Evolutionary conservation across 2,113 vertebrate species (phyloP).

Genomic region (Aviceda subcristata): DNA sequence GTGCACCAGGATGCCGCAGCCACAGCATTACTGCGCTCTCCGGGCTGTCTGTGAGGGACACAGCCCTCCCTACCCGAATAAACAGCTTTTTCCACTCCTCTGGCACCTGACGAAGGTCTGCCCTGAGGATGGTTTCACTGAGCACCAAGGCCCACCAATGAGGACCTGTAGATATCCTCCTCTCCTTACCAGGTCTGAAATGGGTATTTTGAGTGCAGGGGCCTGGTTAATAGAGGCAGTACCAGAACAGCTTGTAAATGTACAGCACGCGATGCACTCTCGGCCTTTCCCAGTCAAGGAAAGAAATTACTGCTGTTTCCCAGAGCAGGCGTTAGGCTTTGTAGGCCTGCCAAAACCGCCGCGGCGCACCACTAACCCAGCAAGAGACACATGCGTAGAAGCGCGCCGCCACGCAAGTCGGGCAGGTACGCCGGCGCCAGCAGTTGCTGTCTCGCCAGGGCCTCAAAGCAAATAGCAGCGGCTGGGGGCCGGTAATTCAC

Average conservation of each 20-base stretch:
- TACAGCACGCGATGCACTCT: accelerated
- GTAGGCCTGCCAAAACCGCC: background rate
- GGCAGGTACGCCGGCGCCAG: accelerated
- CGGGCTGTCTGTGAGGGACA: background rate
- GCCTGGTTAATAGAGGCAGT: background rate
- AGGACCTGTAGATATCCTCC: background rate
- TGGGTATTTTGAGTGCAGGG: background rate
- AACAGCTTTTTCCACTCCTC: background rate
- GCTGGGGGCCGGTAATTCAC: accelerated
- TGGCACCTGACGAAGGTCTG: accelerated
- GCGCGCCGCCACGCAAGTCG: accelerated
- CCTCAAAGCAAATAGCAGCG: background rate
- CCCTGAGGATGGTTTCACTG: background rate
- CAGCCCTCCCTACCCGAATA: background rate
- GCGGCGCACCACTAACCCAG: background rate
- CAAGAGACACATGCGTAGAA: accelerated
- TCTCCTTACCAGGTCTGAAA: background rate
- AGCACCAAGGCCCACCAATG: background rate
- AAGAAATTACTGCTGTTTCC: background rate
- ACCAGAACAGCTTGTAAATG: background rate
- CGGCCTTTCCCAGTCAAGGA: background rate
- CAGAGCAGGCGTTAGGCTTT: background rate
- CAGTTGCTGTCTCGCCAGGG: background rate
- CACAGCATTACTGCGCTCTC: background rate
- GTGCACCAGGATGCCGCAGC: too few relatives aligned